Percentiles rank a stretch among this genome's conserved stretches.
These are phyloP conservation scores for Megalopta genalis DNA, from an alignment of 1,140 invertebrate genomes.

Conservation along the genomic window DNA sequence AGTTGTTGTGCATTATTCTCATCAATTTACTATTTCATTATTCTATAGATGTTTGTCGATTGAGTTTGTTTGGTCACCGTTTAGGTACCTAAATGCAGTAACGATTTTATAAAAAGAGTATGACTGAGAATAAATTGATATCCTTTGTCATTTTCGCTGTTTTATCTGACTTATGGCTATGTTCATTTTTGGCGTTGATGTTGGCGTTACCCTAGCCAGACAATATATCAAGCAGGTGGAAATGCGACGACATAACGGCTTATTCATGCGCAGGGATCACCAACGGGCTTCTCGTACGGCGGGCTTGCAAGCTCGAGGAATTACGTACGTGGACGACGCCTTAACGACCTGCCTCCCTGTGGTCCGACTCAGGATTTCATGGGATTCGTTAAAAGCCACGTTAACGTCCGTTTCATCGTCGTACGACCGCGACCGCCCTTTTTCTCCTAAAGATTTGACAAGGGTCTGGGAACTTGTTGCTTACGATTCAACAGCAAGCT, in stretches of 20 bases:
- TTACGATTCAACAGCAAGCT: constrained; percentile 31
- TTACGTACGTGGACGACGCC: constrained; percentile 61
- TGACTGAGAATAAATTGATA: not conserved
- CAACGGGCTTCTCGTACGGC: constrained; percentile 38
- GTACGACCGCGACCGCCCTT: constrained; percentile 7
- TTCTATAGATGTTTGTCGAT: too few species aligned
- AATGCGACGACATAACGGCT: constrained; percentile 70
- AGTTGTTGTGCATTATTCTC: too few species aligned
- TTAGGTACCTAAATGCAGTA: too few species aligned
- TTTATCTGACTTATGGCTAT: not conserved
- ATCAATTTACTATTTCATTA: too few species aligned
- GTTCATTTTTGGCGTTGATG: constrained; percentile 41
- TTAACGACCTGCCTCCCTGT: constrained; percentile 69
- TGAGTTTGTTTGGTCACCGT: too few species aligned
- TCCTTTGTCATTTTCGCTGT: not conserved
- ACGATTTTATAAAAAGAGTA: too few species aligned
- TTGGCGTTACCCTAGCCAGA: constrained; percentile 21
- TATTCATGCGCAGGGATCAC: constrained; percentile 74
- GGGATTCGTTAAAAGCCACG: constrained; percentile 61
- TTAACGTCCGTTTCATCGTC: constrained; percentile 39
- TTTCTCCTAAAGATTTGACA: constrained; percentile 29
- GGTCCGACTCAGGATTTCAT: constrained; percentile 53
- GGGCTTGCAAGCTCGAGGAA: constrained; percentile 55
- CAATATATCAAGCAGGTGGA: constrained; percentile 75
- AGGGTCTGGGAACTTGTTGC: constrained; percentile 44